Percentiles rank a stretch among this genome's conserved stretches.
Evolutionary conservation across 2,888 invertebrate genomes (phyloP).

Genomic region (Glaucopsyche alexis): DNA sequence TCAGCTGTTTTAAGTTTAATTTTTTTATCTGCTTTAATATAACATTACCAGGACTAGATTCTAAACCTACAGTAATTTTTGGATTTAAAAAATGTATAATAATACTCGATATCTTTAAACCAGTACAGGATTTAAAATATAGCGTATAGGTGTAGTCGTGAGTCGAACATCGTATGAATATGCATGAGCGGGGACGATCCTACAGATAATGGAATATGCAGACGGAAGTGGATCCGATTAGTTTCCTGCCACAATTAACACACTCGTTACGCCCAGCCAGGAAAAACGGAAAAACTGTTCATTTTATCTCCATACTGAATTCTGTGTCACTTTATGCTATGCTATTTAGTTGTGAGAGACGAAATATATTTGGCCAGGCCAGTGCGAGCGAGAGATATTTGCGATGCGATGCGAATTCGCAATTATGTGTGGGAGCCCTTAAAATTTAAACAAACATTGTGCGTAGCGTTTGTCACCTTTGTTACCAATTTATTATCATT

Average conservation of each 20-base stretch:
- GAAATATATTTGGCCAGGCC: too few relatives aligned
- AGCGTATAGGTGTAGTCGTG: conserved; percentile 41
- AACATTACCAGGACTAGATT: too few relatives aligned
- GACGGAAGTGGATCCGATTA: conserved; percentile 69
- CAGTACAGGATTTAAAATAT: conserved; percentile 28
- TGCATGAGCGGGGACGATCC: conserved; percentile 70
- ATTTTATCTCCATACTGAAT: conserved; percentile 18
- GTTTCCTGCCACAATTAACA: conserved; percentile 63
- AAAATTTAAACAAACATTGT: background rate
- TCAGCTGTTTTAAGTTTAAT: too few relatives aligned
- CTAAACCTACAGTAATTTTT: too few relatives aligned
- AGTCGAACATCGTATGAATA: conserved; percentile 65
- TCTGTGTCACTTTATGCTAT: background rate
- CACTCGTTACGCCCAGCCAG: conserved; percentile 37
- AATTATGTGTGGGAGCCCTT: too few relatives aligned
- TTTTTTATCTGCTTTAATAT: too few relatives aligned
- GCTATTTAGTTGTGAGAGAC: background rate
- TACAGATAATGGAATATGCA: conserved; percentile 73
- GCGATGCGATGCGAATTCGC: too few relatives aligned
- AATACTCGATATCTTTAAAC: background rate
- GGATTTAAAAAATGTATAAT: too few relatives aligned
- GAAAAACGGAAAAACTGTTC: conserved; percentile 9
- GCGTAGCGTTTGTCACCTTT: conserved; percentile 22
- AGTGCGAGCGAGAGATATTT: too few relatives aligned
- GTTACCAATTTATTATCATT: conserved; percentile 6